phyloP scores from a whole-genome alignment of 2,888 invertebrate genomes.

The Acleris holmiana region DNA sequence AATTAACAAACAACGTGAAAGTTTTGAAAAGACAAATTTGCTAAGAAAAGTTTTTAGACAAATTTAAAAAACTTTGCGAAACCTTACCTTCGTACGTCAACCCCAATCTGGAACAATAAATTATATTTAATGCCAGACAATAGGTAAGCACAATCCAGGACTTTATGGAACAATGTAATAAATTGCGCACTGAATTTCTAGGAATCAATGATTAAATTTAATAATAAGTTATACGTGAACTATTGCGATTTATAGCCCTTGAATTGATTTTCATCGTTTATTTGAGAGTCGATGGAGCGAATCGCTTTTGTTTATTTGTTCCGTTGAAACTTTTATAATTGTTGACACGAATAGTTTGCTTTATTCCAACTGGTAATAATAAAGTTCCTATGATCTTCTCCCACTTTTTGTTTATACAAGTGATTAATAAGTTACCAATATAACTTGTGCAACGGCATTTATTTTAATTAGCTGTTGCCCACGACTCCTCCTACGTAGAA shows the following conservation, averaged over 20 bases:
- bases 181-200: slow-evolving; percentile 16
- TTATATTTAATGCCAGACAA: slow-evolving; percentile 16
- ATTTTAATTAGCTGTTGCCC: no score
- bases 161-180: background rate
- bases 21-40: background rate
- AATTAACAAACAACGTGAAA: slow-evolving; percentile 3
- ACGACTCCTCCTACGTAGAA: no score
- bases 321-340: no score
- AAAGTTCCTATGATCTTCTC: no score
- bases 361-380: no score
- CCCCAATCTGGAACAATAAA: slow-evolving; percentile 28
- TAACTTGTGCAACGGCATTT: no score
- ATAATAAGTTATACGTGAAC: slow-evolving; percentile 6
- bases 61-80: slow-evolving; percentile 2
- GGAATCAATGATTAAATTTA: slow-evolving; percentile 18
- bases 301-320: background rate
- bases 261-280: slow-evolving; percentile 7
- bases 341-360: no score
- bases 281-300: background rate
- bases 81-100: slow-evolving; percentile 20
- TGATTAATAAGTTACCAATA: no score
- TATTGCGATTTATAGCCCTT: slow-evolving; percentile 5
- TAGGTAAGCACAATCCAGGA: slow-evolving; percentile 14
- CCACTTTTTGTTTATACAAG: no score
- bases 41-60: background rate